Percentiles rank a stretch among this genome's conserved stretches.
Evolutionary conservation across 2,113 vertebrate genomes (phyloP).

Genomic region (Acrocephalus arundinaceus): DNA sequence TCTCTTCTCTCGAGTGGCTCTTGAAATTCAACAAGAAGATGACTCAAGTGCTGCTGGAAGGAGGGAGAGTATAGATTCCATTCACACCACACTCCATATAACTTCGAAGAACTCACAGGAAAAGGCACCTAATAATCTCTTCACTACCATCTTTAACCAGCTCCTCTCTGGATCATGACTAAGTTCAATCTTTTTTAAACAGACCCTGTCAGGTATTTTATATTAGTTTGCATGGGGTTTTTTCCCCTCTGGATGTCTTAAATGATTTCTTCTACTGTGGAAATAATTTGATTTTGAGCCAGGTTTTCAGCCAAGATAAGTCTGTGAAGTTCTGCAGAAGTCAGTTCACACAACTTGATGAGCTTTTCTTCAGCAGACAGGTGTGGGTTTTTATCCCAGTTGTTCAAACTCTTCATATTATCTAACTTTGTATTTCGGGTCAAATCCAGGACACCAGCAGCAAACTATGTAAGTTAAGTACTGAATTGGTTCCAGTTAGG

Average conservation of each 20-base stretch:
- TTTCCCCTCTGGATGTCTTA: neutral
- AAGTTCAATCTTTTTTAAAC: slow-evolving; percentile 23
- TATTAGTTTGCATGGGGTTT: neutral
- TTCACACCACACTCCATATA: slow-evolving; percentile 36
- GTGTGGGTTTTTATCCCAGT: neutral
- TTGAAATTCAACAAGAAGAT: slow-evolving; percentile 56
- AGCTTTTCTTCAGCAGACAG: neutral
- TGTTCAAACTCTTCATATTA: neutral
- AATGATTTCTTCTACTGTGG: neutral
- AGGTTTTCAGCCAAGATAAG: neutral
- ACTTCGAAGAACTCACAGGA: slow-evolving; percentile 48
- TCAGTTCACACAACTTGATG: neutral
- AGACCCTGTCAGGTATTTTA: neutral
- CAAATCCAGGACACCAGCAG: neutral
- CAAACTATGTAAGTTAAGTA: neutral
- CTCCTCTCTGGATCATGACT: slow-evolving; percentile 16
- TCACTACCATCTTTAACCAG: slow-evolving; percentile 54
- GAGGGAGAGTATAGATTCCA: neutral
- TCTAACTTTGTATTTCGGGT: neutral
- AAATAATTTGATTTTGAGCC: neutral
- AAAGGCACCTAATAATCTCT: slow-evolving; percentile 55
- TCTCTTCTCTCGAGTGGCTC: slow-evolving; percentile 8
- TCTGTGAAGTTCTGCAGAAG: neutral
- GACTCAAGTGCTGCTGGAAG: slow-evolving; percentile 41
- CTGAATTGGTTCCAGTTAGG: neutral